Evolutionary conservation across 2,797 vertebrate species (phyloP).

Genomic region (Meriones psammophilus): DNA sequence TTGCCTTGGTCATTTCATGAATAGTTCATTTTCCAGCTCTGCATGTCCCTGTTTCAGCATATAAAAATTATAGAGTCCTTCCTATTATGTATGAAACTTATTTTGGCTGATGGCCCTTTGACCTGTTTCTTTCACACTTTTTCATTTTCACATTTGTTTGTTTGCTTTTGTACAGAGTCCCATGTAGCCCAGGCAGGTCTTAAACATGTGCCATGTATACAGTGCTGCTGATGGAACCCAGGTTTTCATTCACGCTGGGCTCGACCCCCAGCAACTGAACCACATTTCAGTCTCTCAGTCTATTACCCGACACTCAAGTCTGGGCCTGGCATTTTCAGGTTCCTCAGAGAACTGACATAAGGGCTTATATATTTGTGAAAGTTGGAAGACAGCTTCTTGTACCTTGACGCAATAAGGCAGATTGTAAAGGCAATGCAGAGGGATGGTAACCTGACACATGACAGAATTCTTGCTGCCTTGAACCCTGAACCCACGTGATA

Average conservation of each 20-base stretch:
- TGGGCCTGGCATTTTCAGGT: background rate
- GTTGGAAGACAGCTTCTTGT: background rate
- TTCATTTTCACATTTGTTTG: background rate
- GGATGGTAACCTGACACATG: background rate
- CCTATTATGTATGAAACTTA: background rate
- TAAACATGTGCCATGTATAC: background rate
- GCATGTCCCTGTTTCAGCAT: background rate
- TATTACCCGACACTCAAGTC: background rate
- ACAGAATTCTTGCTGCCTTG: background rate
- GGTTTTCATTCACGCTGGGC: background rate
- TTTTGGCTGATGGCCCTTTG: background rate
- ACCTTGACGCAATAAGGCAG: background rate
- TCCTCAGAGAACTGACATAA: background rate
- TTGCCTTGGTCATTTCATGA: background rate
- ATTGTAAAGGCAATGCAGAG: background rate
- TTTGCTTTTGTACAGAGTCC: background rate
- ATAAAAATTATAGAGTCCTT: background rate
- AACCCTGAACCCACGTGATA: background rate
- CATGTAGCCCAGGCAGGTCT: background rate
- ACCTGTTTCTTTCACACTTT: background rate
- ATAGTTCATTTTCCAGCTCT: accelerated
- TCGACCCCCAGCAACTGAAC: background rate
- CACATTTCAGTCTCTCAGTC: background rate
- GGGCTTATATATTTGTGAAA: background rate
- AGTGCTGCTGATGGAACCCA: background rate